Conservation (phyloP, 2,797 vertebrate genomes). For the Esox lucius region DNA sequence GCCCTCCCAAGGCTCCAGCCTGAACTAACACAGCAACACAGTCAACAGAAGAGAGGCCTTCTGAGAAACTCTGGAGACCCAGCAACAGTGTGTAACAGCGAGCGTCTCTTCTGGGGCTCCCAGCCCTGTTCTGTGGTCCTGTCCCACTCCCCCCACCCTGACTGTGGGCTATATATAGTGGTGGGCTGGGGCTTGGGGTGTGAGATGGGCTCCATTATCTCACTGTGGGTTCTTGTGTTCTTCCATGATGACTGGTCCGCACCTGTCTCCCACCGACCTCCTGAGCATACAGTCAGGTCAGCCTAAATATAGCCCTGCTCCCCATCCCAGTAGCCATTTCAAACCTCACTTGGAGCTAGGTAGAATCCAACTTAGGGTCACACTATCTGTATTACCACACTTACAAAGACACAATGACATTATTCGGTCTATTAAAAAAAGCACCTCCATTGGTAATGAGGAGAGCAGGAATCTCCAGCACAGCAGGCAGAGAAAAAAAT, state of each 20-base stretch:
- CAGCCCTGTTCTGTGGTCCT: background rate
- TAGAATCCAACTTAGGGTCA: slow-evolving; percentile 33
- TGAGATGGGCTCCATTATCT: slow-evolving; percentile 72
- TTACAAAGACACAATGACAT: slow-evolving; percentile 70
- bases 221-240: slow-evolving; percentile 66
- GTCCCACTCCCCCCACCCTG: slow-evolving; percentile 16
- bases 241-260: slow-evolving; percentile 71
- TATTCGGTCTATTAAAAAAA: slow-evolving; percentile 59
- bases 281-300: slow-evolving; percentile 68
- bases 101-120: background rate
- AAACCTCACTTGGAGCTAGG: slow-evolving; percentile 37
- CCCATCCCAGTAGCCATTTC: slow-evolving; percentile 21
- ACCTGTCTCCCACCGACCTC: slow-evolving; percentile 71
- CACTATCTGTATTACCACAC: slow-evolving; percentile 26
- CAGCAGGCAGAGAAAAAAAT: slow-evolving; percentile 57
- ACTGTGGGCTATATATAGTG: slow-evolving; percentile 66
- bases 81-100: background rate
- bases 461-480: slow-evolving; percentile 51
- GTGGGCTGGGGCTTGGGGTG: slow-evolving; percentile 49
- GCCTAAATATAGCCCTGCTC: slow-evolving; percentile 68
- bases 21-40: background rate
- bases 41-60: background rate
- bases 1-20: background rate
- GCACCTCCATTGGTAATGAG: slow-evolving; percentile 57
- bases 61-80: background rate